Conservation (phyloP, 2,113 vertebrate genomes). For the Cynocephalus volans region DNA sequence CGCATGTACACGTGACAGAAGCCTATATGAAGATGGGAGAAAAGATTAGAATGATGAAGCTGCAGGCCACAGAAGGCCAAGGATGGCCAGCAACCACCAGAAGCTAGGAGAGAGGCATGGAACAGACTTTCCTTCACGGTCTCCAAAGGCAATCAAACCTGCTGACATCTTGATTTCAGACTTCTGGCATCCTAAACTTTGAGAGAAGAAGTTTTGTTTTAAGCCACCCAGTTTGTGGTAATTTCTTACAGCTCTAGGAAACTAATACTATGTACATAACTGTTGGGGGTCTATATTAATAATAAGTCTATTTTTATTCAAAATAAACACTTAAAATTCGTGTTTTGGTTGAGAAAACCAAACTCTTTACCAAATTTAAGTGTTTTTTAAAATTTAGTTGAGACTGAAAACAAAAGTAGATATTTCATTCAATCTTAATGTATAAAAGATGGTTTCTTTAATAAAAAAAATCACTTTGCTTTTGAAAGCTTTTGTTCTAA, state of each 20-base stretch:
- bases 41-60: neutral
- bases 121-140: neutral
- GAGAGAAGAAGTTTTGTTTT: neutral
- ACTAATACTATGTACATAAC: neutral
- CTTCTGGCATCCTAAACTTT: neutral
- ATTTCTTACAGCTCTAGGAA: neutral
- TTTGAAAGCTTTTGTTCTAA: neutral
- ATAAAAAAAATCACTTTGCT: slow-evolving; percentile 48
- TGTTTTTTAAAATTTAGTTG: neutral
- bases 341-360: slow-evolving; percentile 43
- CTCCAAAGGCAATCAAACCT: neutral
- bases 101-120: neutral
- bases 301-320: slow-evolving; percentile 43
- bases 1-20: neutral
- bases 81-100: neutral
- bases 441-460: slow-evolving; percentile 26
- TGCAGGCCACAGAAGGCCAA: neutral
- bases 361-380: slow-evolving; percentile 31
- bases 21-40: neutral
- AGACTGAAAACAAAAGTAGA: neutral
- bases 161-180: neutral
- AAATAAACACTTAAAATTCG: slow-evolving; percentile 41
- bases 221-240: neutral
- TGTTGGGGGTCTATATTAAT: neutral
- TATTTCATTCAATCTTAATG: neutral